Conservation (phyloP, 2,113 vertebrate genomes). For the Grantiella picta region DNA sequence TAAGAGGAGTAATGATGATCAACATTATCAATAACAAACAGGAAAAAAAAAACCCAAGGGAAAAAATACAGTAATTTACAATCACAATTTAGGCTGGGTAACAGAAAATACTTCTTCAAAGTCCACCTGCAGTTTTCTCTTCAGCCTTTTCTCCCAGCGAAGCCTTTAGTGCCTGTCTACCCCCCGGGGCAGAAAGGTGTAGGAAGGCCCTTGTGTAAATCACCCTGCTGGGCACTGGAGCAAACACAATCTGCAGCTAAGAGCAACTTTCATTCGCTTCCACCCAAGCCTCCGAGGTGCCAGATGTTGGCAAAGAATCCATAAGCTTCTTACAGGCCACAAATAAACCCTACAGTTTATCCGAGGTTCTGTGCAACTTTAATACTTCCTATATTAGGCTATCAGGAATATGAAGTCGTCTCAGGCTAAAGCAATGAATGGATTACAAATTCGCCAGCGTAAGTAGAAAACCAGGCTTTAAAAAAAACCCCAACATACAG, state of each 20-base stretch:
- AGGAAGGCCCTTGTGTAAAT: background rate
- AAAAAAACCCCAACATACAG: background rate
- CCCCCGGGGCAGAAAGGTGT: background rate
- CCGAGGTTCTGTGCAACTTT: background rate
- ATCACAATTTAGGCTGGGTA: background rate
- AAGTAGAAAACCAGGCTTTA: background rate
- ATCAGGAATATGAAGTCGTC: background rate
- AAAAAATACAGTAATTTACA: background rate
- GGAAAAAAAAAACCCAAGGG: accelerated
- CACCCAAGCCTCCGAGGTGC: background rate
- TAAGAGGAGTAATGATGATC: background rate
- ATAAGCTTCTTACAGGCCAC: background rate
- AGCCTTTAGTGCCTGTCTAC: background rate
- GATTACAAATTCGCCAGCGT: background rate
- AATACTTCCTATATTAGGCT: background rate
- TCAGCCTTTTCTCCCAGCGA: background rate
- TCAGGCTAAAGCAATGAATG: background rate
- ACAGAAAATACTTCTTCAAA: background rate
- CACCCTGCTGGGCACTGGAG: background rate
- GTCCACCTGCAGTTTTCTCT: background rate
- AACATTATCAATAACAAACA: background rate
- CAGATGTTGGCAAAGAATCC: background rate
- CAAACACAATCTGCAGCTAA: background rate
- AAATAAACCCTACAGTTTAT: background rate
- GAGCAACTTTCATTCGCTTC: background rate